phyloP scores from a whole-genome alignment of 1,140 invertebrate species.

The Zaprionus taronus region DNA sequence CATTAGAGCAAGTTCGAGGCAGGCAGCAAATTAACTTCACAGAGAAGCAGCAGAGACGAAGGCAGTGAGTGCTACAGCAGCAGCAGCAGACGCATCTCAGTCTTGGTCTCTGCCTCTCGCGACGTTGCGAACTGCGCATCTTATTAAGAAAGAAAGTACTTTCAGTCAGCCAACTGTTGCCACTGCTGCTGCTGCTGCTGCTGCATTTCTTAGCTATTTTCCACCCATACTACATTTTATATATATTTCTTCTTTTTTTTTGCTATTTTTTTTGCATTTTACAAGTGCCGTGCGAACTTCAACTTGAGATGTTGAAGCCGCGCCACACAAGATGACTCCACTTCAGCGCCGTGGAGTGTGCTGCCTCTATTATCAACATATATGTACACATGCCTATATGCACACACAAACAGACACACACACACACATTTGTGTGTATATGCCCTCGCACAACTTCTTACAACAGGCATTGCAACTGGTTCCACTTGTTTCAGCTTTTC shows the following conservation, averaged over 20 bases:
- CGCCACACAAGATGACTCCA: slow-evolving; percentile 75
- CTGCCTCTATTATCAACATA: slow-evolving; percentile 22
- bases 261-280: slow-evolving; percentile 53
- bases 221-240: slow-evolving; percentile 59
- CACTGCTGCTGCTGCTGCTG: slow-evolving; percentile 27
- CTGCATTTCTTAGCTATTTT: slow-evolving; percentile 60
- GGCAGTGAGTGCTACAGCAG: slow-evolving; percentile 28
- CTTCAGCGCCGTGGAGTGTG: slow-evolving; percentile 23
- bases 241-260: slow-evolving; percentile 43
- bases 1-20: slow-evolving; percentile 79
- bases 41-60: slow-evolving; percentile 23
- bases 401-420: background rate
- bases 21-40: slow-evolving; percentile 78
- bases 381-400: background rate
- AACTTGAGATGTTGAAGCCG: slow-evolving; percentile 63
- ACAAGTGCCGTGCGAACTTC: slow-evolving; percentile 79
- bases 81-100: slow-evolving; percentile 36
- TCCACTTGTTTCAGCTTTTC: slow-evolving; percentile 64
- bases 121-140: slow-evolving; percentile 69
- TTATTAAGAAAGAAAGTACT: slow-evolving; percentile 83
- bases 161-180: slow-evolving; percentile 72
- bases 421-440: background rate
- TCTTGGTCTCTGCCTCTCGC: slow-evolving; percentile 22
- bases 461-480: slow-evolving; percentile 52
- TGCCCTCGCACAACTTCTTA: slow-evolving; percentile 2